These are phyloP conservation scores for Volucella bombylans DNA, from an alignment of 2,888 invertebrate genomes.

Conservation along the genomic window DNA sequence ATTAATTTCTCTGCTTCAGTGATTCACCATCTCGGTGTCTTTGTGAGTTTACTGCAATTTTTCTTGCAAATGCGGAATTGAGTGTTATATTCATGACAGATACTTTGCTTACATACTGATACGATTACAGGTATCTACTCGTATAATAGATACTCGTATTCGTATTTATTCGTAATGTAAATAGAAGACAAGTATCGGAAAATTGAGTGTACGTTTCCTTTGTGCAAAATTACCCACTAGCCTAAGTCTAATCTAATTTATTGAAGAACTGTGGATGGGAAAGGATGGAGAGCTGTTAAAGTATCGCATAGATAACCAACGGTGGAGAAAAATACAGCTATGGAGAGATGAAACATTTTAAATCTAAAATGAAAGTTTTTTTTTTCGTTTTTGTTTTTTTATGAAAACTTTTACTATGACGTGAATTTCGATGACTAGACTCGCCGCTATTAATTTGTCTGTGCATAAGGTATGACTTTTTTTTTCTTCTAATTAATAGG, in stretches of 20 bases:
- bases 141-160: neutral
- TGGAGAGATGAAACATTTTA: neutral
- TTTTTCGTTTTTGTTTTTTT: neutral
- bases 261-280: slow-evolving; percentile 31
- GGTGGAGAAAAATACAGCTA: neutral
- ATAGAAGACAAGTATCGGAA: slow-evolving; percentile 31
- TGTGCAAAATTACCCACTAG: slow-evolving; percentile 7
- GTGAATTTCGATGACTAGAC: slow-evolving; percentile 7
- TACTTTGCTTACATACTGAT: neutral
- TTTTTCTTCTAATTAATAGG: neutral
- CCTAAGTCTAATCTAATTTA: slow-evolving; percentile 31
- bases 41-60: slow-evolving; percentile 32
- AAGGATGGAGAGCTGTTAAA: neutral
- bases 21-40: neutral
- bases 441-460: slow-evolving; percentile 7
- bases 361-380: slow-evolving; percentile 54
- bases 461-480: slow-evolving; percentile 1
- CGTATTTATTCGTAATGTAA: slow-evolving; percentile 2
- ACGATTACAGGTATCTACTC: too few relatives aligned
- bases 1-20: slow-evolving; percentile 45
- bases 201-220: slow-evolving; percentile 20
- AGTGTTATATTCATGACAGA: slow-evolving; percentile 29
- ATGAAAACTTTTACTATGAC: slow-evolving; percentile 23
- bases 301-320: neutral
- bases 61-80: slow-evolving; percentile 44